Conservation (phyloP, 2,888 invertebrate species). For the Ephialtes manifestator region DNA sequence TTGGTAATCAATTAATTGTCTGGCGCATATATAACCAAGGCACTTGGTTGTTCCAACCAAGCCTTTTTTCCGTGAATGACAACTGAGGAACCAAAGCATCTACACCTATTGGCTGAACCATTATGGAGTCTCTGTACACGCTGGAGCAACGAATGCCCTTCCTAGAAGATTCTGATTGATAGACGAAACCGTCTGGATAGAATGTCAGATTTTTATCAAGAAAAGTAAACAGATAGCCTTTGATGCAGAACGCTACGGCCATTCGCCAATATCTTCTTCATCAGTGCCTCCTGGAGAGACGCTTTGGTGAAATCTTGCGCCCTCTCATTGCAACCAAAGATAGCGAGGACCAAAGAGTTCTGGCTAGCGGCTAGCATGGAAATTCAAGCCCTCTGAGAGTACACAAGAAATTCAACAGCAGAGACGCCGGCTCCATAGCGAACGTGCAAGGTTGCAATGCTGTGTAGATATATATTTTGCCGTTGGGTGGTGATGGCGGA, state of each 20-base stretch:
- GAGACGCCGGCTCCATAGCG: slow-evolving; percentile 47
- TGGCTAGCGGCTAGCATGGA: slow-evolving; percentile 41
- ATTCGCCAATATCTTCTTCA: slow-evolving; percentile 27
- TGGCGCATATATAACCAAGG: no score
- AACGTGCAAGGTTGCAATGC: slow-evolving; percentile 60
- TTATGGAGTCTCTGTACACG: not conserved
- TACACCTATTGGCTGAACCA: not conserved
- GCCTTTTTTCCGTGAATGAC: no score
- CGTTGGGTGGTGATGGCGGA: slow-evolving; percentile 65
- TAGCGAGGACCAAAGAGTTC: slow-evolving; percentile 57
- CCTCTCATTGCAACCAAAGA: slow-evolving; percentile 44
- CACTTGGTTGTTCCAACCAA: no score
- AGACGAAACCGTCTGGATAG: not conserved
- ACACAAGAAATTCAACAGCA: slow-evolving; percentile 72
- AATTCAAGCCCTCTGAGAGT: slow-evolving; percentile 5
- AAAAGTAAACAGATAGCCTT: slow-evolving; percentile 23
- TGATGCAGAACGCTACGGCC: slow-evolving; percentile 39
- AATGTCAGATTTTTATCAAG: slow-evolving; percentile 1
- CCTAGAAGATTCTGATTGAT: not conserved
- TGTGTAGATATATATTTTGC: slow-evolving; percentile 53
- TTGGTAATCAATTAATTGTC: no score
- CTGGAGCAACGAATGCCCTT: not conserved
- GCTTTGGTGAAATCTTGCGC: slow-evolving; percentile 24
- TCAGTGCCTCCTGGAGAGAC: slow-evolving; percentile 16
- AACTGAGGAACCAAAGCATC: not conserved